These are phyloP conservation scores for Enteromius fasciolatus DNA, from an alignment of 2,797 vertebrate genomes.

Conservation along the genomic window DNA sequence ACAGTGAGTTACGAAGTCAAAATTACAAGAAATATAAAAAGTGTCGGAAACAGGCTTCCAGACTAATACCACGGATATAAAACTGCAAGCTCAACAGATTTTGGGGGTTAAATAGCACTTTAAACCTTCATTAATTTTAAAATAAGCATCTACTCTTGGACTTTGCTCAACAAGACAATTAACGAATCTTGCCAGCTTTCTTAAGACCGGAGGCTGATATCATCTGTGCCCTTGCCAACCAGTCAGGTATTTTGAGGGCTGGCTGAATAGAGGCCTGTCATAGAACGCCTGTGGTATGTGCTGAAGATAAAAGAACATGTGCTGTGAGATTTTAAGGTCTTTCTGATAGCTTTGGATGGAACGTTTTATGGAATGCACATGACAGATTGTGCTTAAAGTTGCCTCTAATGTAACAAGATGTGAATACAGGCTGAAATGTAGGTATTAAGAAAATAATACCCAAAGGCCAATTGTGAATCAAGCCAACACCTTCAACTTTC, in stretches of 20 bases:
- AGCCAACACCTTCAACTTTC: constrained; percentile 12
- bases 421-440: constrained; percentile 32
- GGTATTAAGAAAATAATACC: constrained; percentile 27
- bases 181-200: constrained; percentile 62
- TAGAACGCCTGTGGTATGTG: constrained; percentile 57
- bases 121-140: constrained; percentile 48
- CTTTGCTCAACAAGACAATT: constrained; percentile 61
- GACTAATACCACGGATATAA: background rate
- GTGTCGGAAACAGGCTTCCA: background rate
- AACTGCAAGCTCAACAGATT: constrained; percentile 8
- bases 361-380: constrained; percentile 28
- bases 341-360: constrained; percentile 50
- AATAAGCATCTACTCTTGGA: constrained; percentile 58
- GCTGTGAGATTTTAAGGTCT: constrained; percentile 18
- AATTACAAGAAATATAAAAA: background rate
- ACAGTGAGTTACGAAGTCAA: background rate
- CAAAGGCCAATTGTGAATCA: constrained; percentile 26
- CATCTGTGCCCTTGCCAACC: constrained; percentile 58
- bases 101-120: constrained; percentile 29
- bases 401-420: constrained; percentile 33
- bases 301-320: constrained; percentile 41
- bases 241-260: constrained; percentile 67
- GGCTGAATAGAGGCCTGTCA: constrained; percentile 51
- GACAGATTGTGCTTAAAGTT: constrained; percentile 28
- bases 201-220: constrained; percentile 68